Base-by-base conservation (phyloP, 1,140 invertebrate species). In the Aphelenchoides fujianensis region DNA sequence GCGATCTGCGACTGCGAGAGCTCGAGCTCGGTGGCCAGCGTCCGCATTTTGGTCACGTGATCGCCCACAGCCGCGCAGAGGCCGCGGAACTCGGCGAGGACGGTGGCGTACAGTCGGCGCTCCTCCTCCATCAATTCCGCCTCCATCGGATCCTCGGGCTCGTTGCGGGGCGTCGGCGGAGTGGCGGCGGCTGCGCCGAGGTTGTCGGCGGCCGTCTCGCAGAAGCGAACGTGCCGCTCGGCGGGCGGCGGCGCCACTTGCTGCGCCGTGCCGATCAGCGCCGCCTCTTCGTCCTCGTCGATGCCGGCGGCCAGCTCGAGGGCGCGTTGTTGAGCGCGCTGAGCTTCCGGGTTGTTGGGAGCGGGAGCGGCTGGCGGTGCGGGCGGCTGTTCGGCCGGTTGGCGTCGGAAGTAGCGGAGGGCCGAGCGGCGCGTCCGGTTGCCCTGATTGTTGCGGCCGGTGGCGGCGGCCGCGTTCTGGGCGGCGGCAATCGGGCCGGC, bases 221-320 rank as follows among this genome's bases (percentile, higher is more conserved):
- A 9, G 91, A 92, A 1, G 90, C 90, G 3, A 90, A 91, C 41
- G 90, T 90, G 67, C 91, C 90, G 63, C 90, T 86, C 79, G 90
- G 89, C 37, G n/a, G n/a, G n/a, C n/a, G n/a, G n/a, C n/a, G n/a
- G n/a, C 88, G 86, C 86, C 90, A 88, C 84, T 90, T 90, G 23
- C 23, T 48, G 41, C 23, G 41, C 41, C n/a, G n/a, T n/a, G 16
- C 59, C 59, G 36, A 28, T n/a, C 16, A 61, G 16, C 59, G n/a
- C 59, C 59, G 27, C 16, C n/a, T 61, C 59, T 28, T 61, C n/a
- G 59, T 19, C 31, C n/a, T 61, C 31, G 36, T 61, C 59, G n/a
- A 61, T n/a, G 2, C 16, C 27, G n/a, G 59, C 59, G 16, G 31
- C n/a, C 2, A n/a, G 59, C 2, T 19, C 19, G 2, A n/a, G 59